phyloP scores from a whole-genome alignment of 2,113 vertebrate species.

The Ailuropoda melanoleuca region DNA sequence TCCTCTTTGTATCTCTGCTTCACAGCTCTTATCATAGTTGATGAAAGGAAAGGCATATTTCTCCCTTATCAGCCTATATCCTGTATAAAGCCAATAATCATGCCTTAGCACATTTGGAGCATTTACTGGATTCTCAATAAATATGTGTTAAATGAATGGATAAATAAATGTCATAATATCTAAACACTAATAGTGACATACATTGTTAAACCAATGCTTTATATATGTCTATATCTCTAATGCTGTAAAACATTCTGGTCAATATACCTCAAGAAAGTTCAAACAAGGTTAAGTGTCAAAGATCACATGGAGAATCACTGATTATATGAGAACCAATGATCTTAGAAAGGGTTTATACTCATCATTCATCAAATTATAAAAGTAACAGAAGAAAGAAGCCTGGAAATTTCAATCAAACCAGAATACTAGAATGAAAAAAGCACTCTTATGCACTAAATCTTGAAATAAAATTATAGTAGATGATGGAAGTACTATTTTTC shows the following conservation, averaged over 20 bases:
- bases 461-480: constrained; percentile 3
- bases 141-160: neutral
- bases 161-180: neutral
- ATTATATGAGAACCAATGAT: neutral
- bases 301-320: neutral
- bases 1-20: neutral
- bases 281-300: neutral
- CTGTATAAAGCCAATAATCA: neutral
- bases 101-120: neutral
- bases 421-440: neutral
- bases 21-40: neutral
- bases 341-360: neutral
- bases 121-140: neutral
- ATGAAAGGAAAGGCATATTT: neutral
- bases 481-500: neutral
- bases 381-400: neutral
- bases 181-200: neutral
- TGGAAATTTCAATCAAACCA: neutral
- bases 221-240: neutral
- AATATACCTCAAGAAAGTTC: neutral
- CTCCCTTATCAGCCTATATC: neutral
- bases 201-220: neutral
- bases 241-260: neutral
- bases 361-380: neutral
- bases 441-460: neutral